A percentile compares a stretch with the other conserved stretches of the same genome.
Evolutionary conservation across 2,113 vertebrate species (phyloP).

Genomic region (Cyanoramphus novaezelandiae): DNA sequence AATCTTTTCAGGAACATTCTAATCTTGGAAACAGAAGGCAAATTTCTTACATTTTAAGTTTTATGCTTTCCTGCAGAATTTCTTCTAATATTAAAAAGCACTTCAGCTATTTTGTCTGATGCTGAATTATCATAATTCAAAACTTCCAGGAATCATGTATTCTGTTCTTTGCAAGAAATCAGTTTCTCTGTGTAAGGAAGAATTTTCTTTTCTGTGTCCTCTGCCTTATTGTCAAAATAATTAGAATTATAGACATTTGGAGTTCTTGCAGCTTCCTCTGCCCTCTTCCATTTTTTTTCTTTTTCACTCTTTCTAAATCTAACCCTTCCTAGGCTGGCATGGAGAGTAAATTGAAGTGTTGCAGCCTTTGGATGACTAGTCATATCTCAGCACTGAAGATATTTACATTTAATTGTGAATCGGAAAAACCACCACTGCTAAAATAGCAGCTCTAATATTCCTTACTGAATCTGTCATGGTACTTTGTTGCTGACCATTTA

Average conservation of each 20-base stretch:
- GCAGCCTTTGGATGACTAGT: not conserved
- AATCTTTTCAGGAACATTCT: constrained; percentile 54
- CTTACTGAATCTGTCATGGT: not conserved
- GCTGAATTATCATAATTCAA: constrained; percentile 51
- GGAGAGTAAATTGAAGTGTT: not conserved
- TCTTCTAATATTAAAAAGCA: constrained; percentile 49
- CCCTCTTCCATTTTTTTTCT: not conserved
- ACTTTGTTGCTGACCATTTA: not conserved
- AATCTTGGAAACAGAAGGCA: constrained; percentile 55
- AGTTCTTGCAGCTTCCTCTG: not conserved
- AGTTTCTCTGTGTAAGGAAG: not conserved
- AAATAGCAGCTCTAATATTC: not conserved
- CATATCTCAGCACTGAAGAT: not conserved
- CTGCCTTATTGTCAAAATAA: constrained; percentile 1
- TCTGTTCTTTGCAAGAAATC: constrained; percentile 41
- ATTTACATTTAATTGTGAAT: not conserved
- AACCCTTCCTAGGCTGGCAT: not conserved
- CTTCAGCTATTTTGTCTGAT: constrained; percentile 47
- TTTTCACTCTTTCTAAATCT: not conserved
- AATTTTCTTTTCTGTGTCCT: not conserved
- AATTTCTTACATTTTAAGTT: constrained; percentile 24
- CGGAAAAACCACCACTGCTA: not conserved
- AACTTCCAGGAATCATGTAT: not conserved
- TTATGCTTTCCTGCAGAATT: constrained; percentile 53
- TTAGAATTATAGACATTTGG: not conserved